Base-by-base conservation (phyloP, 1,140 invertebrate species). In the Chlorops oryzae region DNA sequence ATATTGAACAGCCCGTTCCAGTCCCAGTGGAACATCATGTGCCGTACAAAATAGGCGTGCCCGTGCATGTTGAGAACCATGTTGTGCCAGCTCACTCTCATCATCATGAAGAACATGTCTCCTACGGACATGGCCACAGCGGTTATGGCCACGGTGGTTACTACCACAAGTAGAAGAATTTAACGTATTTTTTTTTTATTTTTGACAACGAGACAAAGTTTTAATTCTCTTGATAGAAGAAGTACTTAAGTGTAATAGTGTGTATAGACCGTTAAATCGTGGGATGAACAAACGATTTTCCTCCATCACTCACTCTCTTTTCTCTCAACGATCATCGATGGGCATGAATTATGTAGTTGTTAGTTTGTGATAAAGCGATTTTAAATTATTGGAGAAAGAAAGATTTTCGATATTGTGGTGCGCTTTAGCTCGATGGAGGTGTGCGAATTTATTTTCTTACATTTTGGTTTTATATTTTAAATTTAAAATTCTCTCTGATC, bases 11-110 rank as follows among this genome's bases (percentile, higher is more conserved):
- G 58, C 77, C 77, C 25, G 75, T 80, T 21, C 77, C 81, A 40
- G 71, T 76, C 47, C 75, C 76, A 47, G 74, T 80, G 20, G 77
- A 79, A 58, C 81, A 80, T 57, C 74, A 62, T 21, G 74, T 80
- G 45, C 80, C 80, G 2, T 80, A 80, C 61, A 78, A 77, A 10
- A 78, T 82, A 2, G 75, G 78, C 50, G 80, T 76, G 58, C 76
- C 77, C 35, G 73, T 77, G 50, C 69, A 78, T 59, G 67, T 78
- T 59, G 61, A 74, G 55, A 66, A 59, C 54, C 66, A 70, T 34
- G 63, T 64, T 2, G 56, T 22, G 7, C 13, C 25, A 17, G 50
- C 60, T 47, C n/a, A n/a, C n/a, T n/a, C n/a, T n/a, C n/a, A n/a
- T n/a, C n/a, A n/a, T n/a, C n/a, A n/a, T 35, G 63, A 57, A 13